Percentiles rank a stretch among this genome's conserved stretches.
Conservation (phyloP, 1,140 invertebrate genomes). For the Zaprionus nigranus region DNA sequence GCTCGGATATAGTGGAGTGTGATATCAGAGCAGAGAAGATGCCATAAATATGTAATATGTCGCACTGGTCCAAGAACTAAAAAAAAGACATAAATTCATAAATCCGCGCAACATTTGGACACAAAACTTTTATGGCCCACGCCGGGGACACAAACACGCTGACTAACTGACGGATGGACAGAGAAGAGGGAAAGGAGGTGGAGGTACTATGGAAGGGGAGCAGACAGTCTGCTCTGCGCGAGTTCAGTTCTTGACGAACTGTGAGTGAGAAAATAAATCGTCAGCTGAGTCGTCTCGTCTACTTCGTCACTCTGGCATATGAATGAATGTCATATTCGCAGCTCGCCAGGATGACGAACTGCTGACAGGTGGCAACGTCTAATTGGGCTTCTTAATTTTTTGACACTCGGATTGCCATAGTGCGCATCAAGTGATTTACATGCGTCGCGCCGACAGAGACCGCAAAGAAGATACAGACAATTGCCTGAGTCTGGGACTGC, state of each 20-base stretch:
- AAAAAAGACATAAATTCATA: conserved; percentile 51
- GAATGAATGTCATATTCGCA: conserved; percentile 81
- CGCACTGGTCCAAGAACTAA: conserved; percentile 30
- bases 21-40: conserved; percentile 10
- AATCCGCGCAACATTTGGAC: conserved; percentile 54
- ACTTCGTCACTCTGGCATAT: conserved; percentile 72
- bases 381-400: conserved; percentile 84
- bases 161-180: neutral
- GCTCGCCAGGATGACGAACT: conserved; percentile 78
- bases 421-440: conserved; percentile 60
- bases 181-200: neutral
- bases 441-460: conserved; percentile 26
- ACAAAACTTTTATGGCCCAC: conserved; percentile 39
- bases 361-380: conserved; percentile 84
- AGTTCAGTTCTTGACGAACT: conserved; percentile 4
- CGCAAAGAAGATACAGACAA: conserved; percentile 51
- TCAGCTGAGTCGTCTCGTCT: conserved; percentile 70
- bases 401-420: conserved; percentile 64
- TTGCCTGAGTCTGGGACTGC: conserved; percentile 41
- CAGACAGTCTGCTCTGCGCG: neutral
- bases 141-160: neutral
- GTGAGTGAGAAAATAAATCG: conserved; percentile 42
- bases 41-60: conserved; percentile 33
- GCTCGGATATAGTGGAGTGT: neutral
- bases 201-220: neutral